phyloP scores from a whole-genome alignment of 2,888 invertebrate species.

The Linnaemya tessellans region DNA sequence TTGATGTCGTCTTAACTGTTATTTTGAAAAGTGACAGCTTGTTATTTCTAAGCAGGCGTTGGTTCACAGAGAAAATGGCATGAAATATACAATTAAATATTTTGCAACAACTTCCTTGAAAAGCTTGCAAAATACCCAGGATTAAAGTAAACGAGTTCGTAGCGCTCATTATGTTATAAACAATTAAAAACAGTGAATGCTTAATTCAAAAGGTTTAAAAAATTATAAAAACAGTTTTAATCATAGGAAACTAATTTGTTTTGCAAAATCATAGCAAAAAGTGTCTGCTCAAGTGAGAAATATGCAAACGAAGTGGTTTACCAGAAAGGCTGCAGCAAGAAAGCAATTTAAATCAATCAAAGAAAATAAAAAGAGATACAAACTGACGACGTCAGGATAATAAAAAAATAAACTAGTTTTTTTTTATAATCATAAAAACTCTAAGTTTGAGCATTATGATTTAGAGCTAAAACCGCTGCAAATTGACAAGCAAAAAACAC shows the following conservation, averaged over 20 bases:
- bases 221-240: background rate
- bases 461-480: background rate
- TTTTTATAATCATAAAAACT: background rate
- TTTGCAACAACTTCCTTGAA: background rate
- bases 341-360: background rate
- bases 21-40: conserved; percentile 57
- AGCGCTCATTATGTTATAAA: too few relatives aligned
- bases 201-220: background rate
- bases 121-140: conserved; percentile 13
- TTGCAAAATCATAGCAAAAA: background rate
- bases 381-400: background rate
- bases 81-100: conserved; percentile 10
- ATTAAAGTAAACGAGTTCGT: background rate
- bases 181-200: background rate
- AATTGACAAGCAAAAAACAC: background rate
- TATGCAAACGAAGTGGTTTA: background rate
- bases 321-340: background rate
- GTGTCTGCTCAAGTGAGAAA: conserved; percentile 37
- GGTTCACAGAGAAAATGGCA: background rate
- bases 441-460: background rate
- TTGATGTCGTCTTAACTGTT: conserved; percentile 23
- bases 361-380: background rate
- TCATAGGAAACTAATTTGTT: background rate
- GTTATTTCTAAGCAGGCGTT: conserved; percentile 40
- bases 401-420: background rate